Evolutionary conservation across 2,797 vertebrate species (phyloP).

Genomic region (Taeniopygia guttata): DNA sequence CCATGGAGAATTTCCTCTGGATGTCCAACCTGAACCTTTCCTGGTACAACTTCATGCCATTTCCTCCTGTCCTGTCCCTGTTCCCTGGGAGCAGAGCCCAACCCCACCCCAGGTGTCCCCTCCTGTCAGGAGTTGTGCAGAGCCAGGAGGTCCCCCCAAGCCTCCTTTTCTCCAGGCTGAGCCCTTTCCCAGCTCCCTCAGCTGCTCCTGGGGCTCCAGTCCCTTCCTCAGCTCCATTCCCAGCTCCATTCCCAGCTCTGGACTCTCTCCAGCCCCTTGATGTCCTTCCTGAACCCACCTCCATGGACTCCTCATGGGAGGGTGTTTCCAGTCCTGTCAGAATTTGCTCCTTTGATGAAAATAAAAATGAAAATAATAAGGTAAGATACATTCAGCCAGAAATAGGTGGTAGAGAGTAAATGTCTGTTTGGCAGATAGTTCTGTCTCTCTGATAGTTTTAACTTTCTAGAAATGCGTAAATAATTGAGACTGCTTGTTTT

Average conservation of each 20-base stretch:
- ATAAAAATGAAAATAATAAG: neutral
- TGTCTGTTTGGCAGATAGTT: neutral
- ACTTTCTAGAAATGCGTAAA: neutral
- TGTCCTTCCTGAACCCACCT: neutral
- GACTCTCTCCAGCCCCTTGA: neutral
- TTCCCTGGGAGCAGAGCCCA: too few relatives aligned
- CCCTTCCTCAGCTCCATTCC: neutral
- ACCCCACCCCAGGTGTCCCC: too few relatives aligned
- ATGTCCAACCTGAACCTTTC: neutral
- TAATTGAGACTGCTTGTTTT: neutral
- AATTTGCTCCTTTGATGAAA: neutral
- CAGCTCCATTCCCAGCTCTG: neutral
- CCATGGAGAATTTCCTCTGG: neutral
- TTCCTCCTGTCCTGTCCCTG: too few relatives aligned
- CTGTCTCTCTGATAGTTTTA: neutral
- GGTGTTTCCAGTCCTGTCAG: neutral
- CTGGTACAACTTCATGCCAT: neutral
- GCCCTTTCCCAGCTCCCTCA: neutral
- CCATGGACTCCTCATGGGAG: fast-evolving
- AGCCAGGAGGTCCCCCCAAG: neutral
- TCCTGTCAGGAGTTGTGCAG: too few relatives aligned
- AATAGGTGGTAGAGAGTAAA: neutral
- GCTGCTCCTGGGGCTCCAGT: fast-evolving
- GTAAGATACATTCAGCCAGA: neutral
- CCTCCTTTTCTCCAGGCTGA: neutral